Conservation (phyloP, 2,113 vertebrate genomes). For the Circaetus gallicus region DNA sequence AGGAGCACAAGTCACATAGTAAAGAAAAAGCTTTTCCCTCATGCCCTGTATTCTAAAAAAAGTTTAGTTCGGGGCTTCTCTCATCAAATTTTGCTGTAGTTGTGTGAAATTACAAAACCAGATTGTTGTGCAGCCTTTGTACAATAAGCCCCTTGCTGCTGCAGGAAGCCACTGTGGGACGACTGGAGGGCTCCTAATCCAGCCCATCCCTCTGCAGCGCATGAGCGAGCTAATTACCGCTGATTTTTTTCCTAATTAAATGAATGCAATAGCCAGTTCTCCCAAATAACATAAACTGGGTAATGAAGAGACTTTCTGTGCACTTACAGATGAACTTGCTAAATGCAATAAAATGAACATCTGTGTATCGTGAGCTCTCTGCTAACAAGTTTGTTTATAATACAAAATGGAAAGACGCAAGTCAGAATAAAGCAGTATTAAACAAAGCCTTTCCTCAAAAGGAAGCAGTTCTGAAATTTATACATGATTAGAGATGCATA, state of each 20-base stretch:
- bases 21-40: not conserved
- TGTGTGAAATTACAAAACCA: not conserved
- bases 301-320: not conserved
- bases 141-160: not conserved
- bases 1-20: not conserved
- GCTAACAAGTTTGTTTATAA: not conserved
- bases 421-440: not conserved
- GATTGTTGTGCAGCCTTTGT: fast-evolving
- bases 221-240: not conserved
- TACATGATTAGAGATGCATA: not conserved
- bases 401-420: not conserved
- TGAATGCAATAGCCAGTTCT: not conserved
- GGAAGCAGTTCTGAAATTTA: not conserved
- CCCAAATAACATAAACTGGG: not conserved
- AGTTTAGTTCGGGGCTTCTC: not conserved
- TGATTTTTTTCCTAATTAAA: constrained; percentile 8
- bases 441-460: not conserved
- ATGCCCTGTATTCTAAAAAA: fast-evolving
- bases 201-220: not conserved
- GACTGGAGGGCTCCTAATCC: not conserved
- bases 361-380: not conserved
- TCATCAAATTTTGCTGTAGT: not conserved
- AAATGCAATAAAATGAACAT: not conserved
- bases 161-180: not conserved
- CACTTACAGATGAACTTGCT: not conserved